phyloP scores from a whole-genome alignment of 2,113 vertebrate genomes.

The Chionodraco myersi region DNA sequence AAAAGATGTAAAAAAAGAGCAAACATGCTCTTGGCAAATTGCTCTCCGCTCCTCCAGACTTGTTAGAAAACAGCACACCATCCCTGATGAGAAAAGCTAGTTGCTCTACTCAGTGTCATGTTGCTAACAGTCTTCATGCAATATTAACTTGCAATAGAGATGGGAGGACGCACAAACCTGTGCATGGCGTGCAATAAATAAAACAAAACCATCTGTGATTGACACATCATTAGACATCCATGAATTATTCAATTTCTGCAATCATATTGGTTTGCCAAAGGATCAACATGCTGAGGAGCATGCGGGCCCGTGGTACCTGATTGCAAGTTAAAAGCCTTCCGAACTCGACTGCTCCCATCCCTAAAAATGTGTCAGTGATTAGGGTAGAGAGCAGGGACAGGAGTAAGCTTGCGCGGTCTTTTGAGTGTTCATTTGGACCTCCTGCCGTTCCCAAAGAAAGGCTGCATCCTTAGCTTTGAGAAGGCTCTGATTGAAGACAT shows the following conservation, averaged over 20 bases:
- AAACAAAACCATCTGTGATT: constrained; percentile 79
- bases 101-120: constrained; percentile 58
- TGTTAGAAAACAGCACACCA: constrained; percentile 60
- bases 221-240: constrained; percentile 80
- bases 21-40: constrained; percentile 19
- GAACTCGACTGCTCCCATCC: constrained; percentile 53
- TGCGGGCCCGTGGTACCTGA: constrained; percentile 69
- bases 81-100: constrained; percentile 56
- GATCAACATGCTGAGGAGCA: constrained; percentile 74
- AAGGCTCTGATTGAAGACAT: constrained; percentile 83
- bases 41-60: constrained; percentile 41
- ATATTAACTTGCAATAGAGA: constrained; percentile 76
- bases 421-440: constrained; percentile 64
- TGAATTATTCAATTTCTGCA: constrained; percentile 82
- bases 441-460: constrained; percentile 68
- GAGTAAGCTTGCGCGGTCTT: constrained; percentile 57
- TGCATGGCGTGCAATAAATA: constrained; percentile 72
- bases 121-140: constrained; percentile 73
- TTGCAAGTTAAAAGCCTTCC: constrained; percentile 77
- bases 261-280: constrained; percentile 75
- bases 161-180: constrained; percentile 67
- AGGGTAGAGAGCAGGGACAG: constrained; percentile 35
- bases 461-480: constrained; percentile 61
- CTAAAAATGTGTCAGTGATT: constrained; percentile 75
- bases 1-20: constrained; percentile 30